phyloP scores from a whole-genome alignment of 2,888 invertebrate species.

The Ichneumoninae sp. region DNA sequence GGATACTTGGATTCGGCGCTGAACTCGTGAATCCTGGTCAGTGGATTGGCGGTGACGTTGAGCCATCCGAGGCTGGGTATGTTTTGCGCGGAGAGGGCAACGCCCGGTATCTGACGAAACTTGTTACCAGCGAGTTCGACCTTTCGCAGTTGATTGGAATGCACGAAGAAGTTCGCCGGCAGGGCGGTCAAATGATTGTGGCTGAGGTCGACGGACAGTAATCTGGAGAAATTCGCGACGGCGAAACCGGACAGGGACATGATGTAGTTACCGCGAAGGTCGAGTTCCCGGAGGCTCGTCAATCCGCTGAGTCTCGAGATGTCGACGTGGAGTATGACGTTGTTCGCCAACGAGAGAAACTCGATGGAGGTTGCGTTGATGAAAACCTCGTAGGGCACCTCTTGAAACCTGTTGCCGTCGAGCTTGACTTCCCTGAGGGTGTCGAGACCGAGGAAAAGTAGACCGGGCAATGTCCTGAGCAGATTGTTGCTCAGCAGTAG shows the following conservation, averaged over 20 bases:
- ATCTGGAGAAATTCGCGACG: slow-evolving; percentile 90
- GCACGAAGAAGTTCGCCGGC: slow-evolving; percentile 92
- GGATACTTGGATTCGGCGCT: slow-evolving; percentile 89
- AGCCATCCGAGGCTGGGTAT: slow-evolving; percentile 90
- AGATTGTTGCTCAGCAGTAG: slow-evolving; percentile 91
- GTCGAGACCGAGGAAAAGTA: slow-evolving; percentile 90
- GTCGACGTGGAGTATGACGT: slow-evolving; percentile 90
- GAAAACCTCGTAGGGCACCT: slow-evolving; percentile 92
- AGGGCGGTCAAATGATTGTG: slow-evolving; percentile 91
- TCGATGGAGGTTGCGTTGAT: slow-evolving; percentile 91
- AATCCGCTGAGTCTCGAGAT: slow-evolving; percentile 91
- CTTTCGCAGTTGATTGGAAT: slow-evolving; percentile 89
- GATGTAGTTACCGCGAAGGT: slow-evolving; percentile 91
- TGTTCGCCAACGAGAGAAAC: slow-evolving; percentile 89
- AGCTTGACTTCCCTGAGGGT: slow-evolving; percentile 92
- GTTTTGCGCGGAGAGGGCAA: slow-evolving; percentile 90
- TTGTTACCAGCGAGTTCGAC: slow-evolving; percentile 92
- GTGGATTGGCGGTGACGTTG: slow-evolving; percentile 93
- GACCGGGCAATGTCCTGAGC: slow-evolving; percentile 88
- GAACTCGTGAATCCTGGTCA: slow-evolving; percentile 90
- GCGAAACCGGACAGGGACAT: slow-evolving; percentile 91
- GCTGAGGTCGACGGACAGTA: slow-evolving; percentile 91
- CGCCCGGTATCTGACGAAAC: slow-evolving; percentile 92
- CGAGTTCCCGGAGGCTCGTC: slow-evolving; percentile 90
- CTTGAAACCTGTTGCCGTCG: slow-evolving; percentile 90